Evolutionary conservation across 2,113 vertebrate species (phyloP).

Genomic region (Mandrillus leucophaeus): DNA sequence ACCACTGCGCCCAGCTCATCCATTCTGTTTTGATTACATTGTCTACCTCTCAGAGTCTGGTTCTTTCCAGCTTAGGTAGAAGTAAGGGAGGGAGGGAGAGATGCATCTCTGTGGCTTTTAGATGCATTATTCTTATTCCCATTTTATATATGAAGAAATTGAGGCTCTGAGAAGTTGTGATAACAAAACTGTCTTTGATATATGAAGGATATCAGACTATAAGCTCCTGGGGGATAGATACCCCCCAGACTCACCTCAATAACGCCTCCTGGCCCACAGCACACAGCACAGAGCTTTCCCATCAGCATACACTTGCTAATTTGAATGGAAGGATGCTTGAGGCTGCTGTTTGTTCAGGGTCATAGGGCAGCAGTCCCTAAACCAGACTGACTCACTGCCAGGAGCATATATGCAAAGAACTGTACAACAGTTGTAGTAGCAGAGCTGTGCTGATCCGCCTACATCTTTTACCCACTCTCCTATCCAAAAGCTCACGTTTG

Average conservation of each 20-base stretch:
- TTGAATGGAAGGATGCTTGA: background rate
- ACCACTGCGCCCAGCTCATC: background rate
- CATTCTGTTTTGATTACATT: background rate
- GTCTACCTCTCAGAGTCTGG: background rate
- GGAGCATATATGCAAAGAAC: background rate
- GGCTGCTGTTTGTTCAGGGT: background rate
- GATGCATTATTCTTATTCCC: background rate
- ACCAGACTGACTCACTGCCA: background rate
- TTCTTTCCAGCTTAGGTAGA: background rate
- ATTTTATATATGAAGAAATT: background rate
- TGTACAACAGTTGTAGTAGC: accelerated
- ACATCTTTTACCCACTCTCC: background rate
- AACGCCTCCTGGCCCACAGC: background rate
- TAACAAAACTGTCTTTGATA: background rate
- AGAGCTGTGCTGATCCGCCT: background rate
- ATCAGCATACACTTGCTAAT: background rate
- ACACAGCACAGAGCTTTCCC: background rate
- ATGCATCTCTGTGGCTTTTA: background rate
- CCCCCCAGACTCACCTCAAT: background rate
- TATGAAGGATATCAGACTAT: background rate
- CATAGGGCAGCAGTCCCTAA: background rate
- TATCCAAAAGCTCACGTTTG: background rate
- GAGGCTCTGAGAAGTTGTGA: slow-evolving; percentile 13
- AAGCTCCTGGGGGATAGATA: background rate
- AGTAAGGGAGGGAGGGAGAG: background rate